Percentiles rank a stretch among this genome's conserved stretches.
These are phyloP conservation scores for Poecile montanus DNA, from an alignment of 2,797 vertebrate species.

Conservation along the genomic window DNA sequence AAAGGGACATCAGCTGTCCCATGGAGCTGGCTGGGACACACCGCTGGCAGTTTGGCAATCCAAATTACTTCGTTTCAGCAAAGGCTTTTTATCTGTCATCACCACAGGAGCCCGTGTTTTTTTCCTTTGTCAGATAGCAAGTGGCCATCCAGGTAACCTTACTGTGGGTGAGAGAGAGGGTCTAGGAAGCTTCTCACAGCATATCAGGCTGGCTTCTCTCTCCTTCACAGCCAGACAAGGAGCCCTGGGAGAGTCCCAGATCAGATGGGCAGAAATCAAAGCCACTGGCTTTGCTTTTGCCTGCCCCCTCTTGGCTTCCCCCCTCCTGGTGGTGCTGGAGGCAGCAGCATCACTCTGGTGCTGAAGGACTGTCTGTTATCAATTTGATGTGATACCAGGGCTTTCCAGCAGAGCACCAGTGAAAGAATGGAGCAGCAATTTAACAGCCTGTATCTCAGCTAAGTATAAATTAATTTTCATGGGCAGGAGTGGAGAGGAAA, in stretches of 20 bases:
- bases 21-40: background rate
- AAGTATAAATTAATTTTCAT: background rate
- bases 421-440: background rate
- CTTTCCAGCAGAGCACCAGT: background rate
- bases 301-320: background rate
- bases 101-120: accelerated
- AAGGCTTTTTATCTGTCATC: background rate
- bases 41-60: background rate
- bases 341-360: background rate
- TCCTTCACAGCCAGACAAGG: background rate
- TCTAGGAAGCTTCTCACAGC: background rate
- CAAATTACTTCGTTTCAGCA: background rate
- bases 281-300: background rate
- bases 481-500: background rate
- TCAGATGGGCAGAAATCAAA: background rate
- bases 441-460: background rate
- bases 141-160: background rate
- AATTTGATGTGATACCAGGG: background rate
- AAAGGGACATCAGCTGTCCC: background rate
- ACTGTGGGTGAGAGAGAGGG: accelerated
- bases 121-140: background rate
- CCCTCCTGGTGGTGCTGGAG: background rate
- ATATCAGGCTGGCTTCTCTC: background rate
- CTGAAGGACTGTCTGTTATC: background rate
- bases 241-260: background rate